These are phyloP conservation scores for Lasioglossum marginatum DNA, from an alignment of 2,888 invertebrate species.

Conservation along the genomic window DNA sequence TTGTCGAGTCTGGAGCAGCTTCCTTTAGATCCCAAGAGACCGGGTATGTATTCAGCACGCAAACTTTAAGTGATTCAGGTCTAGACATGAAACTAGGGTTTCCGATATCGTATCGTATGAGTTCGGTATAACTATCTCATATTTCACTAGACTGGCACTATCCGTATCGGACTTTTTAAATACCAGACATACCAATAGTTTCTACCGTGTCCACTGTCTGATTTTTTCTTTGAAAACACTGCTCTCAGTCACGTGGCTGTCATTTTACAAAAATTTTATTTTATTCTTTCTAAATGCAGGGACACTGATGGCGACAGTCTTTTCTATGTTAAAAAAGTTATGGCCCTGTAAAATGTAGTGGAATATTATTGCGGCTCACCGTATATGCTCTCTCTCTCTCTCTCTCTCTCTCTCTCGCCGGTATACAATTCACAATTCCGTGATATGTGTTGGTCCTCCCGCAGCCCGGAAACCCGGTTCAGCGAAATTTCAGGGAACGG, in stretches of 20 bases:
- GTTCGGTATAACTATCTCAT: neutral
- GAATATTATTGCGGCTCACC: no score
- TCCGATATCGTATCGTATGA: neutral
- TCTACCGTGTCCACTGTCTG: neutral
- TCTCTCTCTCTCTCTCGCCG: no score
- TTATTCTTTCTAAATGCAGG: neutral
- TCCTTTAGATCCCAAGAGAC: slow-evolving; percentile 2
- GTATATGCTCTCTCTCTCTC: no score
- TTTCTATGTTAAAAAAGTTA: no score
- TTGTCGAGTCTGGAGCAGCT: neutral
- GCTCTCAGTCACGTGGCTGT: neutral
- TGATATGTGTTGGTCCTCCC: neutral
- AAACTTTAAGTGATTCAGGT: slow-evolving; percentile 15
- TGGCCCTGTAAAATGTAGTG: no score
- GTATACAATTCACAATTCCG: neutral
- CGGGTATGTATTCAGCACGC: neutral
- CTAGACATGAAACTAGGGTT: slow-evolving; percentile 14
- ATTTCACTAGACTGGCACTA: neutral
- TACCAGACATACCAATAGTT: neutral
- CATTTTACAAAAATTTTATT: neutral
- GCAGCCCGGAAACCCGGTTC: neutral
- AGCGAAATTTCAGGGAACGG: neutral
- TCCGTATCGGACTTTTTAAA: neutral
- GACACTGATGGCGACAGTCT: neutral
- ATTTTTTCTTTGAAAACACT: neutral